phyloP scores from a whole-genome alignment of 2,113 vertebrate genomes.

The Pagrus major region DNA sequence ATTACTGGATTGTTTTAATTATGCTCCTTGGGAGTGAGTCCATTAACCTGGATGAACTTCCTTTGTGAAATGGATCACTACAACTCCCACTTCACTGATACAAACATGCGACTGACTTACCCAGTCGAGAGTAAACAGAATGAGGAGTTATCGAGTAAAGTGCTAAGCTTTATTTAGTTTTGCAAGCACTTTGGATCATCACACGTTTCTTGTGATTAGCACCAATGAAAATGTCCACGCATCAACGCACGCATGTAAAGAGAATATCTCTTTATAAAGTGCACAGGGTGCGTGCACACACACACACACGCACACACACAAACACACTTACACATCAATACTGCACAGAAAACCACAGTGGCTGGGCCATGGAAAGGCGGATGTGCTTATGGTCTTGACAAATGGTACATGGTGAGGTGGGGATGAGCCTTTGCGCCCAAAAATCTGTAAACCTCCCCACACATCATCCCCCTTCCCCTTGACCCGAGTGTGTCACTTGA shows the following conservation, averaged over 20 bases:
- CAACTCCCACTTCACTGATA: slow-evolving; percentile 30
- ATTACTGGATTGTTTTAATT: slow-evolving; percentile 21
- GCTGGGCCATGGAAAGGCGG: slow-evolving; percentile 77
- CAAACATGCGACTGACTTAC: slow-evolving; percentile 29
- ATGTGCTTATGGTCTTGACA: slow-evolving; percentile 80
- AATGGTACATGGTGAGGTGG: slow-evolving; percentile 73
- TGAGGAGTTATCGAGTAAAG: slow-evolving; percentile 69
- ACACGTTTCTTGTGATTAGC: slow-evolving; percentile 76
- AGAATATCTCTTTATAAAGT: slow-evolving; percentile 78
- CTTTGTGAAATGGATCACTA: slow-evolving; percentile 23
- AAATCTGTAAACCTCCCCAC: slow-evolving; percentile 72
- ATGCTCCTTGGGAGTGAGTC: slow-evolving; percentile 36
- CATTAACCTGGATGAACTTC: not conserved
- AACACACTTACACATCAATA: slow-evolving; percentile 67
- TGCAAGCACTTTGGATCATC: slow-evolving; percentile 79
- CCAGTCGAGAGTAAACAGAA: slow-evolving; percentile 53
- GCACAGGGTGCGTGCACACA: slow-evolving; percentile 70
- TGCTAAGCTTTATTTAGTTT: slow-evolving; percentile 77
- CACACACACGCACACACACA: slow-evolving; percentile 44
- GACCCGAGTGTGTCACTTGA: slow-evolving; percentile 40
- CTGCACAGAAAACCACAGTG: slow-evolving; percentile 80
- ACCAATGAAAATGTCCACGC: slow-evolving; percentile 82
- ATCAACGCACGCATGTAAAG: slow-evolving; percentile 76
- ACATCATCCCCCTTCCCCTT: slow-evolving; percentile 44
- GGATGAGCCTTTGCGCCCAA: slow-evolving; percentile 57